Conservation (phyloP, 2,113 vertebrate species). For the Ciconia stormi region DNA sequence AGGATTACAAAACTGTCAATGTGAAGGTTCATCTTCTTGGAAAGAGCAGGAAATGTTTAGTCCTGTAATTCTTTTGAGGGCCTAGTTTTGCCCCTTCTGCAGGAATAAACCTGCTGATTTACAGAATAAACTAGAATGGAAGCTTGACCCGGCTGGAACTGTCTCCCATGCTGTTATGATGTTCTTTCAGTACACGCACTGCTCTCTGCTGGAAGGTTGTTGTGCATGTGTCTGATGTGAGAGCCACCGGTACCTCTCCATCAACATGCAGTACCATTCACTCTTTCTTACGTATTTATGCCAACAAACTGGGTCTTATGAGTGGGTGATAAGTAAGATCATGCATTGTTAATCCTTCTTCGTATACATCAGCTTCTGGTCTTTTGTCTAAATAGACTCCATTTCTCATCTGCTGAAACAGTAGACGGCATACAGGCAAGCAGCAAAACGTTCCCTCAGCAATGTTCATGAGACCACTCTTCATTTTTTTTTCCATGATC, state of each 20-base stretch:
- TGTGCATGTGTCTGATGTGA: rapidly evolving
- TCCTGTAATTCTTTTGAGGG: not conserved
- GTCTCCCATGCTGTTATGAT: not conserved
- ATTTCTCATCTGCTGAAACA: not conserved
- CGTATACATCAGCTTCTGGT: not conserved
- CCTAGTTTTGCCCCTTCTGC: not conserved
- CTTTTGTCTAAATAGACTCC: not conserved
- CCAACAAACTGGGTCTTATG: not conserved
- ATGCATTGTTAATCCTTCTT: not conserved
- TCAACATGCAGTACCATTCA: not conserved
- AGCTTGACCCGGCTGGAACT: not conserved
- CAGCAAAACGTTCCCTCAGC: not conserved
- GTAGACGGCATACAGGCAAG: not conserved
- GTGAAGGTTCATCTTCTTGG: not conserved
- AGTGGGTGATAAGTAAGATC: not conserved
- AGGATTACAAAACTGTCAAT: not conserved
- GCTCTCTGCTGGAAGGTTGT: constrained; percentile 61
- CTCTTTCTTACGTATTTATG: not conserved
- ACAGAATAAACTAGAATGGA: not conserved
- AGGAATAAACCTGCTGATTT: not conserved
- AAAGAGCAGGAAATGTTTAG: not conserved
- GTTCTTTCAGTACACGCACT: not conserved
- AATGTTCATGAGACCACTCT: not conserved
- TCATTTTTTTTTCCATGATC: not conserved
- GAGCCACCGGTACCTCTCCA: not conserved